Percentiles rank a stretch among this genome's conserved stretches.
Evolutionary conservation across 1,140 invertebrate genomes (phyloP).

Genomic region (Goniozus legneri): DNA sequence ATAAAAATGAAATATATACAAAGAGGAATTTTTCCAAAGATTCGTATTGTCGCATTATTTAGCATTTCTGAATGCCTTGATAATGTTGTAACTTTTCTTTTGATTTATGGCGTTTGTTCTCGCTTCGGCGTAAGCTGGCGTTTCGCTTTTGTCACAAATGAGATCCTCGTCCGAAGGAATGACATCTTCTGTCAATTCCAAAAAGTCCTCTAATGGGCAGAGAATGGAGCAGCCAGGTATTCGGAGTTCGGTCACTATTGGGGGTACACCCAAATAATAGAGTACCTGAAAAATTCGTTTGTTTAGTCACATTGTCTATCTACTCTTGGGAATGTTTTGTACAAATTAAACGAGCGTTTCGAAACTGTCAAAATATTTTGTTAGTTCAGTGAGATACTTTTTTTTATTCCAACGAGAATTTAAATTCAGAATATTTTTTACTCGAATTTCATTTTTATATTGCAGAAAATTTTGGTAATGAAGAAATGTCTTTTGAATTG

Average conservation of each 20-base stretch:
- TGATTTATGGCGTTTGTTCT: too few relatives aligned
- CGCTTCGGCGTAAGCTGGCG: neutral
- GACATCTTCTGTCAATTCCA: conserved; percentile 11
- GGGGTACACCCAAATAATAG: conserved; percentile 56
- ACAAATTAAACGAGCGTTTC: neutral
- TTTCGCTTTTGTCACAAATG: conserved; percentile 16
- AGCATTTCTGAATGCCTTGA: too few relatives aligned
- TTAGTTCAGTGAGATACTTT: neutral
- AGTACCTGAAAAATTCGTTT: conserved; percentile 14
- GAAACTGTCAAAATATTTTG: neutral
- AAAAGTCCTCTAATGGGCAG: conserved; percentile 53
- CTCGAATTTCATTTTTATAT: too few relatives aligned
- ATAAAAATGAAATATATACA: too few relatives aligned
- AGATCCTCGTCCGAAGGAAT: conserved; percentile 24
- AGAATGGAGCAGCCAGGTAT: conserved; percentile 59
- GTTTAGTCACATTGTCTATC: conserved; percentile 1
- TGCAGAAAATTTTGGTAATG: too few relatives aligned
- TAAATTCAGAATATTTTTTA: too few relatives aligned
- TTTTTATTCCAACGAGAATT: too few relatives aligned
- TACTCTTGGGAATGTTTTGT: neutral
- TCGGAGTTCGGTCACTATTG: conserved; percentile 43
- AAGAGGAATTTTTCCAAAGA: too few relatives aligned
- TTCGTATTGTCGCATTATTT: too few relatives aligned
- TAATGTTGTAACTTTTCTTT: too few relatives aligned
- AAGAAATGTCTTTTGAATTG: too few relatives aligned